A percentile compares a stretch with the other conserved stretches of the same genome.
Evolutionary conservation across 2,113 vertebrate species (phyloP).

Genomic region (Baryphthengus martii): DNA sequence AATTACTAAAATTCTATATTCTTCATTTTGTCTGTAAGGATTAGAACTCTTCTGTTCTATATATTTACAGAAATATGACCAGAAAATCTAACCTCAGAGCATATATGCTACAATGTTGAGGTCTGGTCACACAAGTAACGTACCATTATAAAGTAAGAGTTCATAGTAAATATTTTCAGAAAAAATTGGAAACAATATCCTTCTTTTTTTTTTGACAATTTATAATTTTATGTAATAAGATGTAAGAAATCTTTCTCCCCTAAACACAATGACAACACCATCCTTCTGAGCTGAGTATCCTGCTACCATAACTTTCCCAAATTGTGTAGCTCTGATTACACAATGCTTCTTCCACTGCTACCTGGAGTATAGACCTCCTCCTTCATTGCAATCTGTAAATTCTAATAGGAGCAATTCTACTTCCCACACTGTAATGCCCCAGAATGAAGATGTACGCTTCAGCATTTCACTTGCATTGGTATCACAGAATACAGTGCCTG

Average conservation of each 20-base stretch:
- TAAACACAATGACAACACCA: neutral
- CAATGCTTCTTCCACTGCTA: neutral
- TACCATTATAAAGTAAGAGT: neutral
- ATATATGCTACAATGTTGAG: neutral
- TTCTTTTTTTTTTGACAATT: neutral
- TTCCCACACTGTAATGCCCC: neutral
- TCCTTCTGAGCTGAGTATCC: neutral
- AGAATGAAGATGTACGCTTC: neutral
- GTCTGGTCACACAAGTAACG: neutral
- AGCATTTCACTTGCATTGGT: neutral
- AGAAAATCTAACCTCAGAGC: neutral
- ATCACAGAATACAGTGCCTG: neutral
- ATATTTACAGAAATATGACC: neutral
- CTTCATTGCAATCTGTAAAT: neutral
- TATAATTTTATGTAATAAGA: neutral
- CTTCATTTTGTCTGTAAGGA: neutral
- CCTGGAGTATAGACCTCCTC: neutral
- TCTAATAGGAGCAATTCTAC: neutral
- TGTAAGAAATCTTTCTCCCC: neutral
- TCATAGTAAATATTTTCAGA: neutral
- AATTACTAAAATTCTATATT: neutral
- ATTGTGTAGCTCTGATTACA: neutral
- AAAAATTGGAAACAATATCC: neutral
- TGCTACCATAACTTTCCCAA: neutral
- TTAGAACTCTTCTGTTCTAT: neutral